phyloP scores from a whole-genome alignment of 2,888 invertebrate genomes.

The Ochropacha duplaris region DNA sequence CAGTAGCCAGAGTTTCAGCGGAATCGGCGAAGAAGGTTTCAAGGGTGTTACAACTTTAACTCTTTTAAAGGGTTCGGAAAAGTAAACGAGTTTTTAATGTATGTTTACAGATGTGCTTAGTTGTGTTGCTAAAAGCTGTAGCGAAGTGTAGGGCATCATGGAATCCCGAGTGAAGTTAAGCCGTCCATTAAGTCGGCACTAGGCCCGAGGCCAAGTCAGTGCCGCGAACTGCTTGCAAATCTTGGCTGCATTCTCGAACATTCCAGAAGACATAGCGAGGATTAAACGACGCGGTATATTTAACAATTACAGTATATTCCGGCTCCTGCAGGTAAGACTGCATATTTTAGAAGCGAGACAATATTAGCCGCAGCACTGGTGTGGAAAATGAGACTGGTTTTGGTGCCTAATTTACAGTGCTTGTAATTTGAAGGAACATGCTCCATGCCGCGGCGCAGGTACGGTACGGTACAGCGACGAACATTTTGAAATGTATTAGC shows the following conservation, averaged over 20 bases:
- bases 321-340: constrained; percentile 73
- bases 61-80: constrained; percentile 63
- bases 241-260: constrained; percentile 79
- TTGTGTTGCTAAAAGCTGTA: constrained; percentile 44
- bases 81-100: constrained; percentile 71
- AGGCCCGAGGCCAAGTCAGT: constrained; percentile 76
- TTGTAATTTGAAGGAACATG: constrained; percentile 66
- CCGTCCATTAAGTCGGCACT: constrained; percentile 64
- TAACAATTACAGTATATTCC: constrained; percentile 77
- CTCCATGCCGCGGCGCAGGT: constrained; percentile 54
- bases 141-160: constrained; percentile 44
- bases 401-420: constrained; percentile 76
- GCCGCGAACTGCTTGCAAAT: constrained; percentile 75
- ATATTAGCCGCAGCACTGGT: constrained; percentile 83
- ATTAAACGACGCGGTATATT: constrained; percentile 79
- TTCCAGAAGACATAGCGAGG: constrained; percentile 77
- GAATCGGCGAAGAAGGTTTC: constrained; percentile 52
- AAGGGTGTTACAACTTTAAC: constrained; percentile 68
- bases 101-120: constrained; percentile 51
- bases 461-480: constrained; percentile 41
- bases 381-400: constrained; percentile 83
- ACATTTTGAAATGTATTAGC: constrained; percentile 61
- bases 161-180: constrained; percentile 62
- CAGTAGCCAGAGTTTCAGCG: constrained; percentile 56
- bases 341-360: constrained; percentile 78